A percentile compares a stretch with the other conserved stretches of the same genome.
Evolutionary conservation across 1,140 invertebrate species (phyloP).

Genomic region (Scylla paramamosain): DNA sequence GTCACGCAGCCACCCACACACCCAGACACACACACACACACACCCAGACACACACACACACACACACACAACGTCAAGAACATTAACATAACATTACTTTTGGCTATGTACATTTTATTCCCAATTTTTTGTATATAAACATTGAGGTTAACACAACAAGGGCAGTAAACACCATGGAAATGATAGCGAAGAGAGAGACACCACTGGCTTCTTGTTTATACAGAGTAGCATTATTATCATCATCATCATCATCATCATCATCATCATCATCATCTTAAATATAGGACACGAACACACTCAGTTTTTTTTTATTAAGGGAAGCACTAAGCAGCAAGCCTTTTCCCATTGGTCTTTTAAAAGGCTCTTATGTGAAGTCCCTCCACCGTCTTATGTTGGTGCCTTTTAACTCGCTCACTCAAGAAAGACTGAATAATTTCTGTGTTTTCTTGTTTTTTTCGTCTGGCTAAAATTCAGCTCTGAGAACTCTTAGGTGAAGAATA

Average conservation of each 20-base stretch:
- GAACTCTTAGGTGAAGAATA: no score
- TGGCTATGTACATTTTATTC: conserved; percentile 72
- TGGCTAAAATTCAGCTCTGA: no score
- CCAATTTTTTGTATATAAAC: conserved; percentile 65
- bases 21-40: background rate
- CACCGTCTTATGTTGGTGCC: no score
- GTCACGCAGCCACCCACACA: no score
- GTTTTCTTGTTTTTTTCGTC: no score
- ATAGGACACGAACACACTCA: background rate
- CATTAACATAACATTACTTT: background rate
- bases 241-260: background rate
- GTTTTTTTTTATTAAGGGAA: background rate
- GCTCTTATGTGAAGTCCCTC: no score
- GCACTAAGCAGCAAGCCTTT: background rate
- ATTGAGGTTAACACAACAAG: conserved; percentile 68
- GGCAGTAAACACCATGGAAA: conserved; percentile 52
- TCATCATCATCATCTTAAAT: background rate
- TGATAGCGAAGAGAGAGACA: conserved; percentile 35
- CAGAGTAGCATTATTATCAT: background rate
- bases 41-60: background rate
- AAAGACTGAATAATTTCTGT: no score
- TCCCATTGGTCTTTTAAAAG: no score
- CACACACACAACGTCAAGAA: background rate
- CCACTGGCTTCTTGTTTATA: background rate
- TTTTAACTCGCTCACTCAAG: no score